Conservation (phyloP, 1,140 invertebrate genomes). For the Panulirus ornatus region DNA sequence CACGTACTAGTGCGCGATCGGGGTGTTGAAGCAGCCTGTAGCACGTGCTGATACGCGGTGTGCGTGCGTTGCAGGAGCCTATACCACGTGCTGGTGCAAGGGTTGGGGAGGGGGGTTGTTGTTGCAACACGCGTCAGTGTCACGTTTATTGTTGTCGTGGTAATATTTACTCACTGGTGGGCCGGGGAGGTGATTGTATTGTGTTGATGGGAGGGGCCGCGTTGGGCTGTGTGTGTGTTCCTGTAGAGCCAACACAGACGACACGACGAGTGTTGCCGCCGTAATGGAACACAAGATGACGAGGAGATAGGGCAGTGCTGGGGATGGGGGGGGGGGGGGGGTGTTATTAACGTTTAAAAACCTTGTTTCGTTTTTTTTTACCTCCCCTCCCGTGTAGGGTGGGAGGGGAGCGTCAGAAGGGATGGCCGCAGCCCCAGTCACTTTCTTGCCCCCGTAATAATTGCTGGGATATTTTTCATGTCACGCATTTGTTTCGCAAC, state of each 20-base stretch:
- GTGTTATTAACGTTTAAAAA: not conserved
- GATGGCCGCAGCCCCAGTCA: not conserved
- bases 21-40: too few species aligned
- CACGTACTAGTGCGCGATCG: too few species aligned
- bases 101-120: not conserved
- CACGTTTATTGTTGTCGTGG: not conserved
- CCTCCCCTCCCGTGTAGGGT: too few species aligned
- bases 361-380: not conserved
- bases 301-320: not conserved
- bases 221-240: too few species aligned
- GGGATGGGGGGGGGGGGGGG: not conserved
- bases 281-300: too few species aligned
- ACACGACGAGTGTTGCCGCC: not conserved
- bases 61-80: not conserved
- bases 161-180: not conserved
- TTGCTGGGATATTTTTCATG: slow-evolving; percentile 28
- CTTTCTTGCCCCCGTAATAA: not conserved
- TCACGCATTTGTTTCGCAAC: slow-evolving; percentile 43
- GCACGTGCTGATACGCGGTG: too few species aligned
- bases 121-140: not conserved
- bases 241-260: too few species aligned
- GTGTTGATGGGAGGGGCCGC: not conserved
- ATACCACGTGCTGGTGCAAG: not conserved
- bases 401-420: not conserved
- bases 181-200: not conserved